Evolutionary conservation across 2,888 invertebrate species (phyloP).

Genomic region (Idaea aversata): DNA sequence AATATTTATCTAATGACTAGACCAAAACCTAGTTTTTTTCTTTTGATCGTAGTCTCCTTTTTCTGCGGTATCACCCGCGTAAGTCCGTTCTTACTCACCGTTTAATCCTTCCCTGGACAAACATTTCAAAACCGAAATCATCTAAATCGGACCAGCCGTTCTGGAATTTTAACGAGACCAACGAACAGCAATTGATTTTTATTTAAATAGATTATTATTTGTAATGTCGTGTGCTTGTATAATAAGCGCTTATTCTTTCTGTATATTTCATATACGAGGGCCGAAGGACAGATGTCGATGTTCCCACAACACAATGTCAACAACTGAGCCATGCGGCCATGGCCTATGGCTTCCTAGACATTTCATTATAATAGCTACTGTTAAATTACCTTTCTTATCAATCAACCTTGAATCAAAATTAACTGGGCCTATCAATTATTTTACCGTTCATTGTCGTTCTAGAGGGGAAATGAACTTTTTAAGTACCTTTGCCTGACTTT

Average conservation of each 20-base stretch:
- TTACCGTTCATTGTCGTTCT: slow-evolving; percentile 4
- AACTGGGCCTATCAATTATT: neutral
- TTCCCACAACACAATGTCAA: slow-evolving; percentile 13
- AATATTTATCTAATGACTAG: too few relatives aligned
- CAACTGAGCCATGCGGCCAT: slow-evolving; percentile 8
- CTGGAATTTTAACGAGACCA: too few relatives aligned
- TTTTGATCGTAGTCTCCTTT: too few relatives aligned
- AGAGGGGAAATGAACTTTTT: slow-evolving; percentile 10
- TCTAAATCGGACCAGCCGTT: too few relatives aligned
- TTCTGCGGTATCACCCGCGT: too few relatives aligned
- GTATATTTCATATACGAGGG: slow-evolving; percentile 1
- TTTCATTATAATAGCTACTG: neutral
- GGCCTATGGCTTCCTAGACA: slow-evolving; percentile 10
- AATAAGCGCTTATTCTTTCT: slow-evolving; percentile 7
- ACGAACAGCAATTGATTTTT: too few relatives aligned
- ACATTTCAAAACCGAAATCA: too few relatives aligned
- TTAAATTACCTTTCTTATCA: neutral
- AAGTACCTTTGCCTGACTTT: neutral
- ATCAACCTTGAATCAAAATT: neutral
- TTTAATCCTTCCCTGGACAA: too few relatives aligned
- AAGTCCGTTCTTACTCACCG: too few relatives aligned
- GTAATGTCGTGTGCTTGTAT: neutral
- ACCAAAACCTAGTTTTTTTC: too few relatives aligned
- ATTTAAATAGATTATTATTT: too few relatives aligned
- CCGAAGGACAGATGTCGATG: slow-evolving; percentile 9